Evolutionary conservation across 2,888 invertebrate genomes (phyloP), one percentile per base, ranked within the genome.

Genomic region (Myopa testacea): DNA sequence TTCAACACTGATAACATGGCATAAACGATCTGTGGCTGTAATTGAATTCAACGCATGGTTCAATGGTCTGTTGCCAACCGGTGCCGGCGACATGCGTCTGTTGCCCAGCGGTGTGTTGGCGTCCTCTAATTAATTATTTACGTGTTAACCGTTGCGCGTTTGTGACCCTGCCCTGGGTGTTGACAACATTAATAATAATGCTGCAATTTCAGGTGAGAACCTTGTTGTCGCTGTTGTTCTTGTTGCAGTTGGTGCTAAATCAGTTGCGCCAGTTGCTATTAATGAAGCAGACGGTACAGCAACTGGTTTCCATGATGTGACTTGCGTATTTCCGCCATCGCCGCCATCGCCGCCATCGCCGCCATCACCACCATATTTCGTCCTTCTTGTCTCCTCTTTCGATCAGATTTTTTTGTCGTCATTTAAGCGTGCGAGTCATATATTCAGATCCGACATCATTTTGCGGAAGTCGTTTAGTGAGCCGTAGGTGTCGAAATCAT

Each of bases 361-460:
- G 7, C 38, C 38, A 14, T 38, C 58, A 37, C 19, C 34, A 19
- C 40, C 7, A 19, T 34, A 10, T n/a, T 16, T n/a, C 52, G 34
- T n/a, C 26, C 14, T 19, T 55, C n/a, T 8, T 40, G 5, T 14
- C 55, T 14, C 68, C 26, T 10, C 75, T 26, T 26, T 26, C 65
- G 65, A 69, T 69, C 52, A 65, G 26, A 63, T 65, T 10, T 19
- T 26, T 65, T 69, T 78, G 71, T 77, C 77, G 73, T 73, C 77
- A 79, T 81, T 80, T 79, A 80, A 81, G 79, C 82, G 80, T 78
- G 79, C 81, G 80, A 83, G 84, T 89, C 88, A 89, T 85, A 93
- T 91, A 89, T 93, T 93, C 82, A 94, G 89, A 87, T 94, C 94
- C 77, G 93, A 93, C 93, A 94, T 94, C 93, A 94, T 93, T 90